Conservation (phyloP, 2,888 invertebrate species). For the Nomada fucata region DNA sequence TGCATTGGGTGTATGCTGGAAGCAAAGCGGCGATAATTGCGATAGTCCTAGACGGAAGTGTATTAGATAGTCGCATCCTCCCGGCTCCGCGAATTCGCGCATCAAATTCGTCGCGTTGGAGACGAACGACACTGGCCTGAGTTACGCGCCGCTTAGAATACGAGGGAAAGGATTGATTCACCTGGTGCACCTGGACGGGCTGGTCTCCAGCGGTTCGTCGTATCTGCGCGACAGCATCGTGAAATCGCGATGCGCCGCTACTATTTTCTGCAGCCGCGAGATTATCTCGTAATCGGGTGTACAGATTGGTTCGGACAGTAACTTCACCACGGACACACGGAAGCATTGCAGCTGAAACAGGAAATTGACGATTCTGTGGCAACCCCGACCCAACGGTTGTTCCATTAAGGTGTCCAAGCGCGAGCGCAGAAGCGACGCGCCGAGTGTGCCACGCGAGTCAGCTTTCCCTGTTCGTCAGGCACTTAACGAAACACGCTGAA, state of each 20-base stretch:
- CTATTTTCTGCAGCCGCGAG: conserved; percentile 92
- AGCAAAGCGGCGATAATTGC: conserved; percentile 51
- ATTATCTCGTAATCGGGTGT: conserved; percentile 91
- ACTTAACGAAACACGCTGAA: neutral
- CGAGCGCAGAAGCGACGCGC: no score
- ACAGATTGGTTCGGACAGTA: conserved; percentile 90
- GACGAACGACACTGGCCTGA: no score
- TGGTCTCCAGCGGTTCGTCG: conserved; percentile 86
- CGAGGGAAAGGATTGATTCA: conserved; percentile 44
- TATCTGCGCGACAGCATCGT: conserved; percentile 92
- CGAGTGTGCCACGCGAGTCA: no score
- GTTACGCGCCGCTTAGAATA: neutral
- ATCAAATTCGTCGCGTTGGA: no score
- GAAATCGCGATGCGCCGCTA: conserved; percentile 94
- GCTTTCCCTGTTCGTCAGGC: no score
- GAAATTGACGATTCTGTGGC: conserved; percentile 54
- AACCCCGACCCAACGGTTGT: neutral
- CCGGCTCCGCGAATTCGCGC: no score
- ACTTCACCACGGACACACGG: conserved; percentile 89
- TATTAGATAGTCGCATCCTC: neutral
- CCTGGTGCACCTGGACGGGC: conserved; percentile 84
- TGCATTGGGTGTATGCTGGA: conserved; percentile 84
- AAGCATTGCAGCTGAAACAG: conserved; percentile 88
- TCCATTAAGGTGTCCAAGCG: no score
- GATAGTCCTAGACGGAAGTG: neutral